Conservation (phyloP, 2,888 invertebrate species). For the Biston betularia region DNA sequence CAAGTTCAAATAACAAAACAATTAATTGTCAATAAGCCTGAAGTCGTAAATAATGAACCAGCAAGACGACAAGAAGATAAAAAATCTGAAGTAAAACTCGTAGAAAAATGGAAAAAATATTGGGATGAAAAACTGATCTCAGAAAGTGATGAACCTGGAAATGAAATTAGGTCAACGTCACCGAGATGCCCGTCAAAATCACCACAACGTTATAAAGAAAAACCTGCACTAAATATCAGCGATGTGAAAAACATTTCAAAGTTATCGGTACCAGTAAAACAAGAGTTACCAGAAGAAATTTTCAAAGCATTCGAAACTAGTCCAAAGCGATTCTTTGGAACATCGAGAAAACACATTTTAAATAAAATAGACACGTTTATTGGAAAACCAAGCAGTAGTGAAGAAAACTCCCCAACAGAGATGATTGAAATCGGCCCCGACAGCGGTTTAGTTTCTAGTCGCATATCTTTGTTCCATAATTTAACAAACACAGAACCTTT, state of each 20-base stretch:
- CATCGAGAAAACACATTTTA: slow-evolving; percentile 78
- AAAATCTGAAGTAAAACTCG: slow-evolving; percentile 60
- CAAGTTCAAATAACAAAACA: slow-evolving; percentile 44
- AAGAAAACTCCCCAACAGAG: slow-evolving; percentile 55
- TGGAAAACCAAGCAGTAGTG: slow-evolving; percentile 63
- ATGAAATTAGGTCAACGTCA: slow-evolving; percentile 45
- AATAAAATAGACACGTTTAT: slow-evolving; percentile 79
- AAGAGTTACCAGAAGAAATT: slow-evolving; percentile 79
- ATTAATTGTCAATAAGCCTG: slow-evolving; percentile 39
- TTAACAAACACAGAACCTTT: slow-evolving; percentile 73
- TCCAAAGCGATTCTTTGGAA: slow-evolving; percentile 81
- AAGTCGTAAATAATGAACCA: slow-evolving; percentile 42
- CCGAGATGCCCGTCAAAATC: slow-evolving; percentile 38
- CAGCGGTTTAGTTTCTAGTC: slow-evolving; percentile 80
- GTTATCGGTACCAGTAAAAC: slow-evolving; percentile 57
- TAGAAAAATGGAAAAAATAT: slow-evolving; percentile 77
- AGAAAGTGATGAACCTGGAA: slow-evolving; percentile 55
- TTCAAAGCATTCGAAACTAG: slow-evolving; percentile 83
- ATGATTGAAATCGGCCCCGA: slow-evolving; percentile 62
- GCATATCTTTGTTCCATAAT: slow-evolving; percentile 78
- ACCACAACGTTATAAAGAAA: slow-evolving; percentile 25
- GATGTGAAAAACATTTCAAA: slow-evolving; percentile 15
- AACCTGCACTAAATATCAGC: slow-evolving; percentile 14
- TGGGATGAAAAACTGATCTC: slow-evolving; percentile 75
- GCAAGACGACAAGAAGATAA: slow-evolving; percentile 40